Base-by-base conservation (phyloP, 2,888 invertebrate species). In the Therioaphis trifolii region DNA sequence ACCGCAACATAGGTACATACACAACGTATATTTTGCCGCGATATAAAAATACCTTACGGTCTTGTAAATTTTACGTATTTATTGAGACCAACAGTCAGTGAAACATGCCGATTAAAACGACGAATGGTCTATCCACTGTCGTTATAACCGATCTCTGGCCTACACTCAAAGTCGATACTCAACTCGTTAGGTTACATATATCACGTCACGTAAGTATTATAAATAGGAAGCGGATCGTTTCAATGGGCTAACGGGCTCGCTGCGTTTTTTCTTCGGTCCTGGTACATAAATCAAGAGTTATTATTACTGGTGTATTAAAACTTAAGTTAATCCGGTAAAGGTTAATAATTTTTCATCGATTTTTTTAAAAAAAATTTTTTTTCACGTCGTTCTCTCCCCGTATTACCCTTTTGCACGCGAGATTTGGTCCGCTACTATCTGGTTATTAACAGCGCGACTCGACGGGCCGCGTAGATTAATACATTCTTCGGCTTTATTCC, bases 301-400 rank as follows among this genome's bases (percentile, higher is more conserved):
- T 76, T 76, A 76, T 63, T 61, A 18, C 63, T n/a, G 76, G 63
- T 76, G 76, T 76, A 63, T 63, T 61, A 76, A 76, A 76, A 75
- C 61, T 76, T 27, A 46, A n/a, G 61, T 63, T 76, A 63, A 76
- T 63, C 76, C 63, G 21, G 76, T 29, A 46, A 63, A 21, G 63
- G n/a, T 46, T 29, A 76, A 63, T 76, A 63, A 76, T 76, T 76
- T 76, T 76, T 76, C 63, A 63, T 63, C 63, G 46, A 63, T 46
- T 63, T 76, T 76, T 76, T 76, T 61, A n/a, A n/a, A n/a, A n/a
- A n/a, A n/a, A n/a, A n/a, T 61, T 55, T 5, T 15, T 18, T 52
- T 74, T 40, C 46, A n/a, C 46, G 49, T 63, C 14, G 9, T 29
- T 29, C 46, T n/a, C 40, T 4, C 40, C 18, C 9, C 52, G 52